phyloP scores from a whole-genome alignment of 1,140 invertebrate species.

The Yoshiicerus persimilis region DNA sequence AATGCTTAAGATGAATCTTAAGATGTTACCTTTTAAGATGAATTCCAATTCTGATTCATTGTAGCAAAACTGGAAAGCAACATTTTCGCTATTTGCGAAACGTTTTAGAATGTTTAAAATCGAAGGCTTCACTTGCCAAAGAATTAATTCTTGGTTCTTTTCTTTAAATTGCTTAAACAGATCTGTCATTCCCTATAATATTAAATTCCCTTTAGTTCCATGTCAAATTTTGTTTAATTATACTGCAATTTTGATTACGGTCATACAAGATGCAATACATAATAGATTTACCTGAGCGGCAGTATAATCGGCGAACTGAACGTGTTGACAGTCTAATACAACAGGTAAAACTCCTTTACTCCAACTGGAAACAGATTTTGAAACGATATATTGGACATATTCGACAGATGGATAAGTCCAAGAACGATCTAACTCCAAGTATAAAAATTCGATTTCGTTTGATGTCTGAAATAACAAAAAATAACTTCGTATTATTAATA shows the following conservation, averaged over 20 bases:
- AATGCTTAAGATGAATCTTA: neutral
- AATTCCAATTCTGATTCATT: constrained; percentile 31
- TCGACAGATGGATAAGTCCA: constrained; percentile 86
- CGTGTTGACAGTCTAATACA: constrained; percentile 75
- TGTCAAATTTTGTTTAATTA: no score
- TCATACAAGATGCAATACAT: no score
- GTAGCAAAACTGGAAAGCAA: constrained; percentile 26
- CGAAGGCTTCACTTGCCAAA: constrained; percentile 39
- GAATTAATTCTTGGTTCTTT: constrained; percentile 8
- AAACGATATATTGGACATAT: constrained; percentile 76
- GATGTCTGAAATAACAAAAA: neutral
- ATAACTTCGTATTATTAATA: no score
- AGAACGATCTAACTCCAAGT: constrained; percentile 64
- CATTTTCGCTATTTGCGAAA: neutral
- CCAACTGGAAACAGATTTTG: constrained; percentile 68
- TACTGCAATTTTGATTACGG: no score
- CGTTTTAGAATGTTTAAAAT: constrained; percentile 21
- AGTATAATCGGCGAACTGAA: constrained; percentile 76
- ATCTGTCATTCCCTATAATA: constrained; percentile 34
- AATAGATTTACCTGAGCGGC: constrained; percentile 59
- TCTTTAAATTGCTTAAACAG: constrained; percentile 31
- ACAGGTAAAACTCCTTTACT: constrained; percentile 72
- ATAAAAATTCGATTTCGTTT: neutral
- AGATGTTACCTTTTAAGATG: constrained; percentile 25
- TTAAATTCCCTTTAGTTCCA: no score